Conservation (phyloP, 2,113 vertebrate genomes). For the Brachypodius melanocephalos region DNA sequence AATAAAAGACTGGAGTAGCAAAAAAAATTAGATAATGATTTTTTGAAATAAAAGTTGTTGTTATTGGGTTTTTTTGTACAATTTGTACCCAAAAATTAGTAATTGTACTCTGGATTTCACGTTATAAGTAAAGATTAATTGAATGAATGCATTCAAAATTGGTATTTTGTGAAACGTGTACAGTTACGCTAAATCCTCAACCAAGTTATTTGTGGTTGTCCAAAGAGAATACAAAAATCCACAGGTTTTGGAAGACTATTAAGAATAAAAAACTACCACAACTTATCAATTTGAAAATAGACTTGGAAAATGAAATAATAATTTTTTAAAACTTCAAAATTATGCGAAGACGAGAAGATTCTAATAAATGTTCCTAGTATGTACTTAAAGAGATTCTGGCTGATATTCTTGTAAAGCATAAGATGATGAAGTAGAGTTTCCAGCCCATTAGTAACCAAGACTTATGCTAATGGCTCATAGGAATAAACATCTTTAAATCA, state of each 20-base stretch:
- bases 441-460: constrained; percentile 8
- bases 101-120: neutral
- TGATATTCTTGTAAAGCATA: neutral
- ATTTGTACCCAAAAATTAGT: neutral
- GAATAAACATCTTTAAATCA: constrained; percentile 33
- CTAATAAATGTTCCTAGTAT: neutral
- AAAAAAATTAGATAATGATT: neutral
- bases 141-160: neutral
- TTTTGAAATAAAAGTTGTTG: neutral
- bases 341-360: neutral
- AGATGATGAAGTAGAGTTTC: neutral
- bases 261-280: neutral
- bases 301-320: neutral
- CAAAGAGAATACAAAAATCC: neutral
- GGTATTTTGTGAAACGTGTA: neutral
- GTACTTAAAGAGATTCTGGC: neutral
- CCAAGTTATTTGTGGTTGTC: neutral
- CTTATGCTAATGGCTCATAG: neutral
- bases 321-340: neutral
- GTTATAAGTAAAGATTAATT: neutral
- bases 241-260: neutral
- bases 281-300: neutral
- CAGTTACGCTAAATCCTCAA: neutral
- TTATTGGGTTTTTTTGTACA: too few relatives aligned
- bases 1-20: neutral